Evolutionary conservation across 1,140 invertebrate genomes (phyloP).

Genomic region (Archegozetes longisetosus): DNA sequence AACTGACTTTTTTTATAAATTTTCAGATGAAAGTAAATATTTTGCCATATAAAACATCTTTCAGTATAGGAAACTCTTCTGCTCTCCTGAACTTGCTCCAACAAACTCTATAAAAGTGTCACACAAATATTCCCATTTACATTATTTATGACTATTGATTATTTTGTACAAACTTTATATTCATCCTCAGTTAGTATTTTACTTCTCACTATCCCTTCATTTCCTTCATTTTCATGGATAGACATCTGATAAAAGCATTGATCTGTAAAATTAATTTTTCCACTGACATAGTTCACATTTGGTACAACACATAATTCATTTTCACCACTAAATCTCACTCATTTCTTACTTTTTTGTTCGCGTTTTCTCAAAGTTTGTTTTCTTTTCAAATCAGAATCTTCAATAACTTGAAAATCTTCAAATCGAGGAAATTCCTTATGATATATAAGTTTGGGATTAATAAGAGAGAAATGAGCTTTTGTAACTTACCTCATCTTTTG

Average conservation of each 20-base stretch:
- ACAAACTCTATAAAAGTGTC: slow-evolving; percentile 47
- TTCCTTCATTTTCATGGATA: slow-evolving; percentile 66
- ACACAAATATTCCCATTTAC: slow-evolving; percentile 1
- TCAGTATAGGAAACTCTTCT: slow-evolving; percentile 86
- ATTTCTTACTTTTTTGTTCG: too few species aligned
- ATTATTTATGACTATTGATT: background rate
- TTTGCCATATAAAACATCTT: slow-evolving; percentile 90
- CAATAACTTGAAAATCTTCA: too few species aligned
- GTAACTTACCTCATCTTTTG: slow-evolving; percentile 56
- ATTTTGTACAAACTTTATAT: slow-evolving; percentile 26
- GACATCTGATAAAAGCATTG: too few species aligned
- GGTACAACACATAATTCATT: too few species aligned
- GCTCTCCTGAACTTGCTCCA: slow-evolving; percentile 79
- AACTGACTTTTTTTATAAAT: too few species aligned
- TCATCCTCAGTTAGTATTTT: slow-evolving; percentile 85
- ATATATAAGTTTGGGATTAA: slow-evolving; percentile 95
- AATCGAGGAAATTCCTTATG: too few species aligned
- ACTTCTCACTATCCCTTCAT: slow-evolving; percentile 78
- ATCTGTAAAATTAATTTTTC: too few species aligned
- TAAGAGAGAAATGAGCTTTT: slow-evolving; percentile 93
- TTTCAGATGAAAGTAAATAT: slow-evolving; percentile 96
- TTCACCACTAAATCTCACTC: too few species aligned
- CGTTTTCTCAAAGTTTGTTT: too few species aligned
- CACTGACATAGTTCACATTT: too few species aligned
- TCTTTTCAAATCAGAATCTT: too few species aligned